Base-by-base conservation (phyloP, 2,113 vertebrate genomes). In the Aleadryas rufinucha region DNA sequence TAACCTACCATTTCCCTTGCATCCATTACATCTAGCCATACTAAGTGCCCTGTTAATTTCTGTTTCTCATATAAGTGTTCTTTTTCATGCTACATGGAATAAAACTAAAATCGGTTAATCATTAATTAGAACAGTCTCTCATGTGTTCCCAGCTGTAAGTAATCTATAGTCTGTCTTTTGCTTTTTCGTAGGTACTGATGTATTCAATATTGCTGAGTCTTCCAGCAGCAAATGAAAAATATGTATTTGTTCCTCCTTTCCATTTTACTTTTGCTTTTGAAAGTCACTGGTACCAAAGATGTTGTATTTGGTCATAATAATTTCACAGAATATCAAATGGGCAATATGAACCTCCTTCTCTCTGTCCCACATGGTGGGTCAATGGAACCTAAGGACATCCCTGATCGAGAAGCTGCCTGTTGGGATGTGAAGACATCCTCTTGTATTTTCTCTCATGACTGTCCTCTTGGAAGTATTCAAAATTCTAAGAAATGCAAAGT, bases 241-340 rank as follows among this genome's bases (percentile, higher is more conserved):
- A 94, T 93, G 79, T 52, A 64, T 94, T 42, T 91, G 9, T 80
- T 85, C n/a, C 19, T 87, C 37, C 18, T 96, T 83, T 90, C 37
- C 33, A 54, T 84, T 79, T 83, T 89, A 8, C 82, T 24, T 75
- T 86, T 97, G 44, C 30, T 76, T 89, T 78, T 92, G 37, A 70
- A 94, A 81, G 72, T n/a, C 60, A 59, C 35, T 80, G 64, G 15
- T 28, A 94, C 69, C 33, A 57, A 93, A 87, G 57, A 96, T 13
- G 19, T 70, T 68, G n/a, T 94, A 76, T 96, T 92, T 93, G 96
- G 95, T 57, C 63, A 74, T 69, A 91, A 92, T 33, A 30, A 91
- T 92, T 97, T 92, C 87, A 97, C 87, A 45, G 96, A 97, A 57
- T 97, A 97, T 84, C 95, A 92, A 64, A 87, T 95, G 33, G 96